Evolutionary conservation across 2,888 invertebrate genomes (phyloP).

Genomic region (Criorhina ranunculi): DNA sequence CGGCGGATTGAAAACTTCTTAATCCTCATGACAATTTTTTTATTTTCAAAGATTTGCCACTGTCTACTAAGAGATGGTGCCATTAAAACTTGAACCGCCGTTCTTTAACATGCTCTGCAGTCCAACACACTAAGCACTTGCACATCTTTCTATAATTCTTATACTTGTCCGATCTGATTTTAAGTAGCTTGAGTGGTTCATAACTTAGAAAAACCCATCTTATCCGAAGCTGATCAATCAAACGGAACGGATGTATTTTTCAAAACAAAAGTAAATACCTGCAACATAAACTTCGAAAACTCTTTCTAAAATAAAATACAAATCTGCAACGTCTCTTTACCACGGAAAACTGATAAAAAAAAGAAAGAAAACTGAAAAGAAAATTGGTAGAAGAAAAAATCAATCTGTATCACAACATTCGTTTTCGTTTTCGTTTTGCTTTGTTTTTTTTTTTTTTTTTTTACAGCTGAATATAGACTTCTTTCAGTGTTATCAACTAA

Average conservation of each 20-base stretch:
- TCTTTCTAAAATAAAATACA: conserved; percentile 2
- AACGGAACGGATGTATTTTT: neutral
- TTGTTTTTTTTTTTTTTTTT: conserved; percentile 39
- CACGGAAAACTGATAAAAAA: conserved; percentile 1
- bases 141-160: no score
- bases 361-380: conserved; percentile 25
- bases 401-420: conserved; percentile 68
- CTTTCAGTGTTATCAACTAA: conserved; percentile 38
- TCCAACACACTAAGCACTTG: no score
- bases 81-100: no score
- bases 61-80: no score
- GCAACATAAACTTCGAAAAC: conserved; percentile 39
- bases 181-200: no score
- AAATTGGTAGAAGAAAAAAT: conserved; percentile 42
- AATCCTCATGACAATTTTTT: no score
- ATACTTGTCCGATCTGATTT: no score
- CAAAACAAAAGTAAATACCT: neutral
- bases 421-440: conserved; percentile 56
- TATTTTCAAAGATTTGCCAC: no score
- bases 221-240: no score
- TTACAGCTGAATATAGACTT: conserved; percentile 54
- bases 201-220: no score
- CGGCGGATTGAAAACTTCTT: no score
- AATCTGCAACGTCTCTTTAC: conserved; percentile 7
- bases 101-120: no score